Evolutionary conservation across 92 coral and sea anemone genomes (phyloP), one percentile per base, ranked within the genome.

Genomic region (Heteractis magnifica): DNA sequence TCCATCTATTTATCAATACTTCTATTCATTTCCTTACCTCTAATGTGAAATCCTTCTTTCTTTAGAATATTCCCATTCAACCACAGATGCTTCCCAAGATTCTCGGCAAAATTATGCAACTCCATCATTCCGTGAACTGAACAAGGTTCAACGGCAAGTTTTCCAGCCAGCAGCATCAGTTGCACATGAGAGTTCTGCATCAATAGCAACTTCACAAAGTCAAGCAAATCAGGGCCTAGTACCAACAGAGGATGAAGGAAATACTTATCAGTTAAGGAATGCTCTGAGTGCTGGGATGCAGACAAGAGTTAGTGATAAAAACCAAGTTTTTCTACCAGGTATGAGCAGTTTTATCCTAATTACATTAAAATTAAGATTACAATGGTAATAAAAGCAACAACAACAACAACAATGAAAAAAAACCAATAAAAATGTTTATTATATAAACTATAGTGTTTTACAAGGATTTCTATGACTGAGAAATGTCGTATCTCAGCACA

Each of bases 141-240:
- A 96, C 83, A 96, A 93, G 85, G 91, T 96, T 4, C 99, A 94
- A 85, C 91, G 97, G 65, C 99, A 96, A 78, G 91, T 96, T 12
- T 90, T 96, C 59, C 97, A 96, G 59, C 93, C 98, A 41, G 79
- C 95, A 8, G 79, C 93, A n/a, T 87, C 94, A 4, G 81, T 81
- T 72, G 86, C 87, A 21, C 74, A 92, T 6, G 97, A 96, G 81
- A 90, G 86, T 64, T 77, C 84, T 50, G 49, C 91, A 48, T 76
- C 82, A 49, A 78, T 86, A 48, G 20, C 91, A 12, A 60, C 80
- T 53, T 82, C 86, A 75, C 87, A 82, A 50, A 83, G 72, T 51
- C 84, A 83, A 51, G 64, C 77, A 75, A 77, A 83, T 7, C 91
- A 87, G 74, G 74, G 78, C 56, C 76, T 80, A 7, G 52, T 68